Evolutionary conservation across 2,797 vertebrate species (phyloP), one percentile per base, ranked within the genome.

Genomic region (Muraenolepis orangiensis): DNA sequence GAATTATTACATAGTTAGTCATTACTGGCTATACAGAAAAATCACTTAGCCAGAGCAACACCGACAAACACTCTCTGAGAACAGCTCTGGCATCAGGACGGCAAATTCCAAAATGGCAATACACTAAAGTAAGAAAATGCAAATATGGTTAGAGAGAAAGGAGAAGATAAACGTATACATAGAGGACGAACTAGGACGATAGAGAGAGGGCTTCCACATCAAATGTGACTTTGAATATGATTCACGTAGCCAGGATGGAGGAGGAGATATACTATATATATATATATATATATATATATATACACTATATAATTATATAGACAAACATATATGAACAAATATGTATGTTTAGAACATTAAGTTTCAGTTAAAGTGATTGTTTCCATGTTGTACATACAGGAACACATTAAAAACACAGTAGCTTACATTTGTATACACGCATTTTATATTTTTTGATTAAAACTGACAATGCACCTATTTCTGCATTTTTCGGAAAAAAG

Each of bases 31-130:
- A 57, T 46, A 7, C 46, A 57, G 8, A 57, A 57, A 8, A 51
- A 18, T n/a, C 1, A 57, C 51, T n/a, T 7, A 46, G 42, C 42
- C 51, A 57, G 23, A n/a, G n/a, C 51, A 10, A 51, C 46, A 61
- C 23, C 51, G 42, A 64, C 10, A 11, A 26, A 64, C 23, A 12
- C 20, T 57, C 16, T 51, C 42, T 51, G 42, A 23, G 20, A 57
- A 57, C n/a, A 64, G 20, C 7, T 57, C 51, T 57, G 51, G 51
- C 51, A 57, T 57, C 26, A 38, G 20, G 20, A 26, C 34, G 93
- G 91, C 92, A 93, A 79, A 91, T 92, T 93, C 85, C 74, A 80
- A 93, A 93, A 93, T 91, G 84, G 82, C 88, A 93, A 94, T 93
- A 92, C 91, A 89, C 81, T 89, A 88, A 91, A 89, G n/a, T 85